Evolutionary conservation across 2,797 vertebrate genomes (phyloP), one percentile per base, ranked within the genome.

Genomic region (Sus cebifrons): DNA sequence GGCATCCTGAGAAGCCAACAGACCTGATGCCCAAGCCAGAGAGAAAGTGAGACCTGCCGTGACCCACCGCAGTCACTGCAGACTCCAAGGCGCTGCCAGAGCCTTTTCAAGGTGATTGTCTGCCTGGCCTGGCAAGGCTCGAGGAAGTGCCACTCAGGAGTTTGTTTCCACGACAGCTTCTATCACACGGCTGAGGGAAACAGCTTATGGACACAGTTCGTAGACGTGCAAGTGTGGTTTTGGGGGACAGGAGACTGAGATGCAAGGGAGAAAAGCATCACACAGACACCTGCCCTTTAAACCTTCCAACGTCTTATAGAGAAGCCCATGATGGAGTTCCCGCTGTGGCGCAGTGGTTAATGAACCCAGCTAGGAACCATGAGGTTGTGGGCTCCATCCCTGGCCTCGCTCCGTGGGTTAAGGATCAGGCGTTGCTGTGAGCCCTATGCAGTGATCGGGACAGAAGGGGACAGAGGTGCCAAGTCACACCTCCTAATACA

Each of bases 111-210:
- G 18, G 27, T 2, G 6, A 23, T 5, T 5, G 6, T 49, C 6
- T 2, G n/a, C 40, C 32, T 3, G 16, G 32, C n/a, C 36, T 27
- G 67, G 70, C 25, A 67, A 40, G 29, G 56, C 58, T 40, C 4
- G 0, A 14, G 52, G 3, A 32, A 1, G 11, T 13, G 16, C 81
- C 74, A 65, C 44, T 21, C 25, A 15, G 3, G 29, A 6, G 10
- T 8, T 44, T 29, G 17, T 29, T 86, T 95, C 68, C n/a, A 16
- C 10, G 17, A 58, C 23, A 25, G 70, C 13, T 44, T 25, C 54
- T 3, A 60, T 4, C 2, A 0, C 44, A 13, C 0, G 2, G 23
- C 27, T 12, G 44, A 25, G 13, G 32, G 32, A 27, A 62, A 62
- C 68, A 5, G 70, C 49, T 14, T 5, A 58, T 16, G 9, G 40